Conservation (phyloP, 2,113 vertebrate genomes). For the Bubo blakistoni region DNA sequence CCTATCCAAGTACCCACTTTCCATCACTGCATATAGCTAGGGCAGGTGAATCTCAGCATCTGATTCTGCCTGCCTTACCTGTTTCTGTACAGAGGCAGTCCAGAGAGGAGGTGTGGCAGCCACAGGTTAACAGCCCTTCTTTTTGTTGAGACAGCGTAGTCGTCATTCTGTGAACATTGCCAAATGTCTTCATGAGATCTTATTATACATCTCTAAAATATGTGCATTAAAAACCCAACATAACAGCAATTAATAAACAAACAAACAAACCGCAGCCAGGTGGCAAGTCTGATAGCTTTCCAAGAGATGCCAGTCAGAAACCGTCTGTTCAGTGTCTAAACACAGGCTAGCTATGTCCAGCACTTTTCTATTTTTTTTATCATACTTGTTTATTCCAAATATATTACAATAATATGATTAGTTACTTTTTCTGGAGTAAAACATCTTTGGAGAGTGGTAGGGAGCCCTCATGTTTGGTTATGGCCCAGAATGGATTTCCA, state of each 20-base stretch:
- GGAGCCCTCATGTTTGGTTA: rapidly evolving
- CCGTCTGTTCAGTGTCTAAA: not conserved
- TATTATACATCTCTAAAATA: not conserved
- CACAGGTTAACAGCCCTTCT: rapidly evolving
- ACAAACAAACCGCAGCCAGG: not conserved
- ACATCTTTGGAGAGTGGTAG: not conserved
- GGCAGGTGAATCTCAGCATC: not conserved
- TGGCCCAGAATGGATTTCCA: not conserved
- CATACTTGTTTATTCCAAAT: not conserved
- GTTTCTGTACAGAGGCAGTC: not conserved
- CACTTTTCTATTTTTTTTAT: not conserved
- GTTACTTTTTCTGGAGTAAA: not conserved
- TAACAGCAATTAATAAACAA: not conserved
- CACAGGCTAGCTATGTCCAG: not conserved
- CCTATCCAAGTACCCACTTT: not conserved
- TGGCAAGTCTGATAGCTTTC: not conserved
- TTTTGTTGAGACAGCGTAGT: not conserved
- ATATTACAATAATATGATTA: not conserved
- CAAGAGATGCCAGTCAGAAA: not conserved
- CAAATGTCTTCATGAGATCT: not conserved
- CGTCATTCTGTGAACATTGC: not conserved
- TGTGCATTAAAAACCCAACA: not conserved
- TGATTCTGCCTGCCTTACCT: not conserved
- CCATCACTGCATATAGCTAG: not conserved
- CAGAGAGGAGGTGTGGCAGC: not conserved